Base-by-base conservation (phyloP, 2,113 vertebrate genomes). In the Poicephalus gulielmi region DNA sequence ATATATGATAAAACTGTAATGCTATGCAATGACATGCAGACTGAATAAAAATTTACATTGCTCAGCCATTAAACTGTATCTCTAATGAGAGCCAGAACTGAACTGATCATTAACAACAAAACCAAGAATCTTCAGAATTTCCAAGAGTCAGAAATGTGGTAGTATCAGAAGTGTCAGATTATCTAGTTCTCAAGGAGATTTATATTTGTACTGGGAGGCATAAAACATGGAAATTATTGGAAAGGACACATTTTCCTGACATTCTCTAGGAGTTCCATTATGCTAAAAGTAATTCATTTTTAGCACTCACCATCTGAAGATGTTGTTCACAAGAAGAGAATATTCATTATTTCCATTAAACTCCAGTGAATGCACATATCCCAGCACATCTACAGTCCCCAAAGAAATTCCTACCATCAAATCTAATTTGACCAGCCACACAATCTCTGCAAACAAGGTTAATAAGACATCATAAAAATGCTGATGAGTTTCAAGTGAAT, bases 271-370 rank as follows among this genome's bases (percentile, higher is more conserved):
- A 88, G 28, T 6, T 62, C 37, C 47, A 78, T 78, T 91, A 68
- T 47, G 27, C 19, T 64, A 64, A 78, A 88, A 86, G 55, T 68
- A 77, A 95, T 93, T 74, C 53, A 59, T 86, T 93, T 88, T 85
- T 63, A 82, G 30, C 60, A 82, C 24, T 82, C 17, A 50, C 90
- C 76, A 60, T 88, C 53, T 63, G 50, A 77, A 90, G n/a, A 37
- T 70, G 49, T 15, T 88, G 37, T 83, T 92, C 46, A 39, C 70
- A 83, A 83, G 71, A 91, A 44, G 1, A 78, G 11, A 83, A 78
- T 74, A 90, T 88, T 93, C n/a, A 78, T 88, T 92, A 88, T 93
- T 96, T 94, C 93, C 68, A 94, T 78, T 96, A 81, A 93, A 88
- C 64, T 75, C 23, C 23, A 83, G 75, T 74, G 95, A 90, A 83